Conservation (phyloP, 2,113 vertebrate species). For the Trematomus loennbergii region DNA sequence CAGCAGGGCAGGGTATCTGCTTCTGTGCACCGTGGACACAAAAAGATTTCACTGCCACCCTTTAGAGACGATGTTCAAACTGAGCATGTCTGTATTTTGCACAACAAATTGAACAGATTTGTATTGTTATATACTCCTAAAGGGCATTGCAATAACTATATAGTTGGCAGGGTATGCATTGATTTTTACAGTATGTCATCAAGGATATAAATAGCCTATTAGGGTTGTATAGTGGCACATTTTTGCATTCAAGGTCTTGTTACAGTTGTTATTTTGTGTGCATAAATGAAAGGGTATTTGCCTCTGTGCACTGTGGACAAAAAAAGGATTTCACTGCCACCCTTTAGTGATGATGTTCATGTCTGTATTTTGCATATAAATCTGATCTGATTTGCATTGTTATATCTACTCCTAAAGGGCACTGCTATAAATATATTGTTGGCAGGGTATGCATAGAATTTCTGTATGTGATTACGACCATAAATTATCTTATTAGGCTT, state of each 20-base stretch:
- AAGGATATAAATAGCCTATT: neutral
- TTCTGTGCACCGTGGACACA: conserved; percentile 32
- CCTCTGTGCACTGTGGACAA: conserved; percentile 32
- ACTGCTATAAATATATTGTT: neutral
- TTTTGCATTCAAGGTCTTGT: too few relatives aligned
- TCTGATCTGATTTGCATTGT: neutral
- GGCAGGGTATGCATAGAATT: neutral
- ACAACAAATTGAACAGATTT: neutral
- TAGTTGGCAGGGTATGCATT: neutral
- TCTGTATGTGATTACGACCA: neutral
- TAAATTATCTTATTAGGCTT: neutral
- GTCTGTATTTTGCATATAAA: neutral
- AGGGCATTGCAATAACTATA: neutral
- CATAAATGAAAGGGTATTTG: neutral
- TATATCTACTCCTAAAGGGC: neutral
- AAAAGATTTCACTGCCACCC: neutral
- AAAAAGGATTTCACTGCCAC: neutral
- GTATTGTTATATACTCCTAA: neutral
- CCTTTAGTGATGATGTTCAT: neutral
- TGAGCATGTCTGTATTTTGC: neutral
- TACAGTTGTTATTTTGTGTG: neutral
- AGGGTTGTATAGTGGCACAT: neutral
- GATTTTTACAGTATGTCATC: neutral
- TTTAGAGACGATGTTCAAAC: neutral
- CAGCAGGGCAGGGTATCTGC: conserved; percentile 21